These are phyloP conservation scores for Propithecus deckenii DNA, from an alignment of 2,797 vertebrate genomes.

Conservation along the genomic window DNA sequence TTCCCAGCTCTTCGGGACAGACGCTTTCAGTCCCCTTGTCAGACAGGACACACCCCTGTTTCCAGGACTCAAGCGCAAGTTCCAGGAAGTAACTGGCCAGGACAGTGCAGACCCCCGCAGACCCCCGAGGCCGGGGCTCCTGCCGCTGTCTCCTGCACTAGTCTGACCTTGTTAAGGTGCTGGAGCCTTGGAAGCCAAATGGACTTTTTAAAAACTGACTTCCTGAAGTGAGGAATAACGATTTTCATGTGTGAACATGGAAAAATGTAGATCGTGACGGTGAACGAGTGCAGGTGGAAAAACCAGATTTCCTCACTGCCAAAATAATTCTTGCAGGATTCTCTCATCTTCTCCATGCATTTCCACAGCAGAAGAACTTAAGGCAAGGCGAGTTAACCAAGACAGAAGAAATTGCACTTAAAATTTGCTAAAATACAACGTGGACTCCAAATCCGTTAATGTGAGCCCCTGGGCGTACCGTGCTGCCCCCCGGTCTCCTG, in stretches of 20 bases:
- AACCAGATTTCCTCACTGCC: constrained; percentile 38
- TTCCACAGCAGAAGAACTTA: constrained; percentile 6
- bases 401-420: constrained; percentile 35
- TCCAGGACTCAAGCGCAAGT: neutral
- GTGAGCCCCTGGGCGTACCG: neutral
- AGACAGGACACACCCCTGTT: neutral
- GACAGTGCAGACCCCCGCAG: neutral
- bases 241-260: constrained; percentile 64
- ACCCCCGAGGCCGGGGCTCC: neutral
- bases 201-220: constrained; percentile 36
- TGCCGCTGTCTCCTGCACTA: neutral
- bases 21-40: neutral
- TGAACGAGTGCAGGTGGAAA: constrained; percentile 39
- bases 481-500: neutral
- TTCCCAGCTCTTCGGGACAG: neutral
- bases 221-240: constrained; percentile 68
- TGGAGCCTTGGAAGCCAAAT: constrained; percentile 56
- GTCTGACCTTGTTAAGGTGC: constrained; percentile 12
- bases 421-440: neutral
- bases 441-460: neutral
- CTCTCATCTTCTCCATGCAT: constrained; percentile 40
- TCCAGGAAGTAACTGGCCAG: neutral
- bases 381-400: neutral
- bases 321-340: constrained; percentile 45
- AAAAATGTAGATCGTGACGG: constrained; percentile 33